Base-by-base conservation (phyloP, 1,140 invertebrate genomes). In the Ostrea denselamellosa region DNA sequence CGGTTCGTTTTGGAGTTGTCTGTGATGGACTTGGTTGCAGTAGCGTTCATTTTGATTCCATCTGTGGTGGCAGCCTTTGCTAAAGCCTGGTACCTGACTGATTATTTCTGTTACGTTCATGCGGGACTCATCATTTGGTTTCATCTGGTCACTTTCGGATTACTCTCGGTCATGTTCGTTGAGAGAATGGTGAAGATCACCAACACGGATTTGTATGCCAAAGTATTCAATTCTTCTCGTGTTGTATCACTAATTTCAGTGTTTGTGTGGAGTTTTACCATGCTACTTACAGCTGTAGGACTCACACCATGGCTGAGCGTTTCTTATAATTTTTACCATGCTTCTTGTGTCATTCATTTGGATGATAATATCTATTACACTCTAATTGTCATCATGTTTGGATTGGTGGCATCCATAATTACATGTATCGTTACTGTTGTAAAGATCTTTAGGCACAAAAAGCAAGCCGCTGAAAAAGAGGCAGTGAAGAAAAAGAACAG, bases 281-380 rank as follows among this genome's bases (percentile, higher is more conserved):
- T 65, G 12, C n/a, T 44, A 2, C 52, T 87, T 14, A 53, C 65
- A 56, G 17, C 28, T 22, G 28, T 65, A 9, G 7, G 53, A 17
- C 53, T 56, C 34, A 83, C 86, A 22, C 17, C 34, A 83, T 89
- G 87, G 85, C 83, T 62, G 5, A 82, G 7, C 2, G 28, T 88
- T 9, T 65, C 68, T n/a, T 88, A 90, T 83, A 77, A 88, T 44
- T 86, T 88, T 44, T 89, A 86, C 28, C 89, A 90, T 22, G 86
- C 85, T 9, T 68, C 83, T 25, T 89, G 88, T 77, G 52, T 83
- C 4, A 77, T 84, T 14, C 14, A 71, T n/a, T 58, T 83, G 22
- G 84, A 56, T 58, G 53, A 85, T n/a, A 89, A 89, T 58, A 53
- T 83, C 0, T 87, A 83, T 51, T 87, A 89, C 58, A 44, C 71